Evolutionary conservation across 2,797 vertebrate genomes (phyloP), one percentile per base, ranked within the genome.

Genomic region (Jordanella pulchra): DNA sequence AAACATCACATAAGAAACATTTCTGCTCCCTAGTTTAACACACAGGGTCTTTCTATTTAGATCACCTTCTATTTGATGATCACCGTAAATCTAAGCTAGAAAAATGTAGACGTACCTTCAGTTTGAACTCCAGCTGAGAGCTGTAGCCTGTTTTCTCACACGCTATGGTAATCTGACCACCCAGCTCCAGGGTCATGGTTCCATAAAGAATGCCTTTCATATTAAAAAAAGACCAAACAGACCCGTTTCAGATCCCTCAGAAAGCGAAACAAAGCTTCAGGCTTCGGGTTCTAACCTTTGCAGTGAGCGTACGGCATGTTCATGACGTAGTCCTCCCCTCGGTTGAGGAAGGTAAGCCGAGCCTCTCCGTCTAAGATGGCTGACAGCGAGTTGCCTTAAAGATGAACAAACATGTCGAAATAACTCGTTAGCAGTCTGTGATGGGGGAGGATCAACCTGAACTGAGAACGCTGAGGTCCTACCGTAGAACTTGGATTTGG

Each of bases 401-500:
- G 2, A 45, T 23, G 58, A 45, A 0, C 11, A 74, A 66, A 23
- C 25, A 3, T 5, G 32, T 3, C 12, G 11, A 32, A 53, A n/a
- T n/a, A n/a, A 27, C 18, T 56, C 30, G 64, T 47, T 13, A 25
- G 10, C 0, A 25, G 50, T 54, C 9, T 65, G 30, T 0, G 4
- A 48, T 65, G 12, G 47, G 21, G 44, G 53, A 21, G 15, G 30
- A 7, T 14, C 0, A 3, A 42, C 2, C 23, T 18, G 3, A 44
- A 42, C n/a, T 9, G 7, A 42, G 42, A 42, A 15, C 23, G 35
- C 7, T 44, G 23, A 63, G 23, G 60, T 25, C 13, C 90, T 92
- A 99, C 98, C 98, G 4, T 99, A 99, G 90, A 99, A 99, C 89
- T 99, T 99, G 64, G 98, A 99, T 92, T 99, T 99, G 84, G 98